phyloP scores from a whole-genome alignment of 2,888 invertebrate species.

The Allolobophora icterica region DNA sequence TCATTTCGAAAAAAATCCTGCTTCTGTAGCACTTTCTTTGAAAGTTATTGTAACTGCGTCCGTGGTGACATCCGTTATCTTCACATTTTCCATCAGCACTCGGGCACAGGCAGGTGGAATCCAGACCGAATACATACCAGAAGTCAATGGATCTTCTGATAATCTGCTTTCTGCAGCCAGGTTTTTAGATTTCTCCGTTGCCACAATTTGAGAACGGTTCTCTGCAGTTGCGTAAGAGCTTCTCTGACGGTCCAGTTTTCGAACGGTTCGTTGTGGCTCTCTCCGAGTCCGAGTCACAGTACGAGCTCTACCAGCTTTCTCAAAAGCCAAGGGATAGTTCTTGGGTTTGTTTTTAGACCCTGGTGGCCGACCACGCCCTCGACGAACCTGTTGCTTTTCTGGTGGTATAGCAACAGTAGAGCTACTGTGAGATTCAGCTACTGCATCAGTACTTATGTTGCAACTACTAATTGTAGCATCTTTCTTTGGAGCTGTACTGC shows the following conservation, averaged over 20 bases:
- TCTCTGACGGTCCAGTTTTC: not conserved
- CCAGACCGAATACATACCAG: not conserved
- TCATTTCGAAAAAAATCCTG: not conserved
- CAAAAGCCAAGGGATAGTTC: slow-evolving; percentile 17
- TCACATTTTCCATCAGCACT: slow-evolving; percentile 11
- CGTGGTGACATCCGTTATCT: not conserved
- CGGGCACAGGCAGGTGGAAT: slow-evolving; percentile 17
- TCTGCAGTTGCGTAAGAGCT: not conserved
- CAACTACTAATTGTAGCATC: not conserved
- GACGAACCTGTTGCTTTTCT: not conserved
- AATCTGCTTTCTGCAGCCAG: not conserved
- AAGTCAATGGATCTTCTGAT: not conserved
- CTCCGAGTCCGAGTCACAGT: not conserved
- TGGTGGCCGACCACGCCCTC: not conserved
- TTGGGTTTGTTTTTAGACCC: slow-evolving; percentile 2
- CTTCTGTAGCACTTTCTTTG: slow-evolving; percentile 5
- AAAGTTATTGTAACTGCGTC: slow-evolving; percentile 1
- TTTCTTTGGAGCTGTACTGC: not conserved
- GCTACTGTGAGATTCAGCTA: not conserved
- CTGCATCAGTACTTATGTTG: not conserved
- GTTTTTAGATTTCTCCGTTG: not conserved
- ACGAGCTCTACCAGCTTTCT: not conserved
- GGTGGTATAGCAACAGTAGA: not conserved
- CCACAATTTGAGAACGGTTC: not conserved
- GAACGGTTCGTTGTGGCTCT: not conserved